phyloP scores from a whole-genome alignment of 23 tunicate genomes.

The Ascidia mentula region DNA sequence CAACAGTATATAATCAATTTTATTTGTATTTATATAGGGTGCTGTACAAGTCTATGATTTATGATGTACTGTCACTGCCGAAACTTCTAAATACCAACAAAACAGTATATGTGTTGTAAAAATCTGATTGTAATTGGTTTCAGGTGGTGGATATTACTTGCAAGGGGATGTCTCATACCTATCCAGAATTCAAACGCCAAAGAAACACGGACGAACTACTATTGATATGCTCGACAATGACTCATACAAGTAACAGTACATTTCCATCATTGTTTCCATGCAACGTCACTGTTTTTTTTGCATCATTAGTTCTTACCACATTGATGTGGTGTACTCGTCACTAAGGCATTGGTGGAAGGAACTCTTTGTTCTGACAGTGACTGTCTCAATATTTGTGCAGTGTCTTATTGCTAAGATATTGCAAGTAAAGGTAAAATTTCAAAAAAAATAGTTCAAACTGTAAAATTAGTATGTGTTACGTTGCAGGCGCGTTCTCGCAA shows the following conservation, averaged over 20 bases:
- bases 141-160: conserved; percentile 47
- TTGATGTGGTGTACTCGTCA: conserved; percentile 39
- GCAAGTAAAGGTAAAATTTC: conserved; percentile 9
- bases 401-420: conserved; percentile 24
- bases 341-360: conserved; percentile 65
- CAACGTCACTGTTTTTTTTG: background rate
- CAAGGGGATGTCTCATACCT: conserved; percentile 49
- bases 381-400: conserved; percentile 43
- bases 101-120: no score
- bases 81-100: no score
- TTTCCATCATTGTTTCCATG: background rate
- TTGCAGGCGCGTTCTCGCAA: background rate
- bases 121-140: no score
- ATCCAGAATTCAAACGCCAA: conserved; percentile 29
- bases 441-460: background rate
- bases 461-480: background rate
- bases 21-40: no score
- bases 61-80: no score
- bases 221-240: conserved; percentile 18
- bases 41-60: no score
- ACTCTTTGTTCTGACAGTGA: conserved; percentile 21
- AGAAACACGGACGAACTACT: conserved; percentile 35
- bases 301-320: conserved; percentile 11
- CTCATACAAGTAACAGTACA: conserved; percentile 14
- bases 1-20: no score